Percentiles rank a stretch among this genome's conserved stretches.
These are phyloP conservation scores for Ridgeia piscesae DNA, from an alignment of 1,140 invertebrate species.

Conservation along the genomic window DNA sequence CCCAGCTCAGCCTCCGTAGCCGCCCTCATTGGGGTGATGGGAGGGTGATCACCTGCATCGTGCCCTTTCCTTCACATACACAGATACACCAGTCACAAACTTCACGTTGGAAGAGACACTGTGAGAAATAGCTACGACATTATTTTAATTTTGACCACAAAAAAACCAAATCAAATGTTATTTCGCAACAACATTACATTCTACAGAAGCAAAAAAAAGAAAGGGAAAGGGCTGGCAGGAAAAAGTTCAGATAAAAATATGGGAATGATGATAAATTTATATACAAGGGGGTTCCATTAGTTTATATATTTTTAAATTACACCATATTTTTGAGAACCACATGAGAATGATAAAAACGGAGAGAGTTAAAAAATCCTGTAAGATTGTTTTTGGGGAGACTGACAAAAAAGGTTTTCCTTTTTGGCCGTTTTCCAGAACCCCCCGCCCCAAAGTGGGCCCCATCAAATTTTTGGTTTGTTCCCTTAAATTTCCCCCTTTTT, in stretches of 20 bases:
- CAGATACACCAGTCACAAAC: not conserved
- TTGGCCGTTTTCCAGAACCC: conserved; percentile 66
- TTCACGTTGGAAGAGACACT: not conserved
- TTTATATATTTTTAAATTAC: not conserved
- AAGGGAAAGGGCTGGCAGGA: no score
- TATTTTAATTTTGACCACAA: no score
- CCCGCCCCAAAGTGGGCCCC: conserved; percentile 76
- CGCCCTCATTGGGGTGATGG: conserved; percentile 94
- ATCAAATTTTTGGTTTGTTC: conserved; percentile 73
- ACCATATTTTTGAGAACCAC: not conserved
- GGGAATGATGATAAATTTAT: no score
- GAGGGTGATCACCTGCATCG: conserved; percentile 98
- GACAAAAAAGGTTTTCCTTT: conserved; percentile 72
- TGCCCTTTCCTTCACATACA: conserved; percentile 63
- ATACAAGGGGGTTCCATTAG: no score
- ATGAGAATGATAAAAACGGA: not conserved
- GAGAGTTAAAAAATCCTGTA: not conserved
- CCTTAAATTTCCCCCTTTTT: conserved; percentile 71
- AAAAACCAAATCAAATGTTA: no score
- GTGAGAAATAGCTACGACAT: no score
- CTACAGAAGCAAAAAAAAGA: no score
- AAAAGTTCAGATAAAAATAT: no score
- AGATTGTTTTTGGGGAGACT: conserved; percentile 19
- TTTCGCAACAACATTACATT: no score
- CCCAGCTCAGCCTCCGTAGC: conserved; percentile 81